phyloP scores from a whole-genome alignment of 2,888 invertebrate species.

The Luperina testacea region DNA sequence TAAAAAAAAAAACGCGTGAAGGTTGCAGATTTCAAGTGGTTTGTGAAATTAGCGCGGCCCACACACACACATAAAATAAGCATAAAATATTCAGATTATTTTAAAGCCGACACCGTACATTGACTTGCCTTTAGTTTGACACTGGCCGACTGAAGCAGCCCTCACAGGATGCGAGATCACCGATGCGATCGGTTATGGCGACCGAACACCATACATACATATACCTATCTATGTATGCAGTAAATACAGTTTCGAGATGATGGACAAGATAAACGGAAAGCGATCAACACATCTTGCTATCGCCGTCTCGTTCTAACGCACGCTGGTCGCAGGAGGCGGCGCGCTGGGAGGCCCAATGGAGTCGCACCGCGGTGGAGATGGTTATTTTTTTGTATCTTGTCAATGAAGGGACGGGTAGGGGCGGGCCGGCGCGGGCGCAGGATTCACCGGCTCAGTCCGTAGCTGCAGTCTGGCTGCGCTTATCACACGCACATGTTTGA shows the following conservation, averaged over 20 bases:
- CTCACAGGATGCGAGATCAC: slow-evolving; percentile 83
- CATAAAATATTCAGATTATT: slow-evolving; percentile 25
- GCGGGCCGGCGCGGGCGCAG: slow-evolving; percentile 79
- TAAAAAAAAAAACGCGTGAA: not conserved
- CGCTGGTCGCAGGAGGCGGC: slow-evolving; percentile 79
- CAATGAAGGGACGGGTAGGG: slow-evolving; percentile 88
- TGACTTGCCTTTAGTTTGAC: slow-evolving; percentile 68
- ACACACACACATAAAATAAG: slow-evolving; percentile 7
- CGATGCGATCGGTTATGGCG: slow-evolving; percentile 85
- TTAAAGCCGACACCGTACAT: slow-evolving; percentile 54
- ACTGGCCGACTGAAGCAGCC: slow-evolving; percentile 69
- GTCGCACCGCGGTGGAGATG: slow-evolving; percentile 79
- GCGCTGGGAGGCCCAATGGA: slow-evolving; percentile 79
- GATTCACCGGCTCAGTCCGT: slow-evolving; percentile 72
- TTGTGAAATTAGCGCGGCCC: slow-evolving; percentile 14
- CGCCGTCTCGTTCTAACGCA: slow-evolving; percentile 78
- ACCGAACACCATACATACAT: slow-evolving; percentile 72
- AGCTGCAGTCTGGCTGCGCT: slow-evolving; percentile 79
- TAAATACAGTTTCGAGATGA: slow-evolving; percentile 84
- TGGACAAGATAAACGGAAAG: slow-evolving; percentile 87
- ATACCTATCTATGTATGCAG: slow-evolving; percentile 74
- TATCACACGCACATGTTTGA: slow-evolving; percentile 75
- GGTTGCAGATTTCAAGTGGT: slow-evolving; percentile 10
- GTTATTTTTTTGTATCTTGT: slow-evolving; percentile 89
- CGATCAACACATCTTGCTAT: slow-evolving; percentile 75